Percentiles rank a stretch among this genome's conserved stretches.
These are phyloP conservation scores for Zaprionus tsacasi DNA, from an alignment of 1,140 invertebrate species.

Conservation along the genomic window DNA sequence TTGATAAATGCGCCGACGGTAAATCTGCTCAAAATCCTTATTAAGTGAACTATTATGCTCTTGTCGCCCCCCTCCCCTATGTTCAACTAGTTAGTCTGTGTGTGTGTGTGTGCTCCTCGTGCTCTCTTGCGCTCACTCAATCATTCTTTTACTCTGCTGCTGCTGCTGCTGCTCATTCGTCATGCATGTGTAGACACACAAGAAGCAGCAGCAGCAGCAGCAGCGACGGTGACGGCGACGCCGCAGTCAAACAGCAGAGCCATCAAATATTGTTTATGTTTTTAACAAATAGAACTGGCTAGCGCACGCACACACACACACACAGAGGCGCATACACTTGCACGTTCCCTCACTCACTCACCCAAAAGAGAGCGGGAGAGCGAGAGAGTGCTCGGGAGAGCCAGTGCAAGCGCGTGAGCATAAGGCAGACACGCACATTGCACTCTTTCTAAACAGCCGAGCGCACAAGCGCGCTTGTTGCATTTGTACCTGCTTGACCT, in stretches of 20 bases:
- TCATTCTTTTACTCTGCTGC: conserved; percentile 8
- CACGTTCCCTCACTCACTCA: conserved; percentile 9
- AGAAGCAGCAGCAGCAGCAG: conserved; percentile 54
- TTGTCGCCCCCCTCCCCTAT: conserved; percentile 16
- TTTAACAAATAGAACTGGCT: conserved; percentile 59
- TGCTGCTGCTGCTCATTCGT: conserved; percentile 55
- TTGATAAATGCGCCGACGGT: conserved; percentile 56
- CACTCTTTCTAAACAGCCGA: conserved; percentile 77
- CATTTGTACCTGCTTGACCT: conserved; percentile 82
- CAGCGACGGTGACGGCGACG: conserved; percentile 25
- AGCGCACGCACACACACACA: conserved; percentile 10
- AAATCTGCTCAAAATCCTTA: conserved; percentile 78
- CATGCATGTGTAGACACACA: conserved; percentile 78
- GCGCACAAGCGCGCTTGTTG: conserved; percentile 67
- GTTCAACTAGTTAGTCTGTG: neutral
- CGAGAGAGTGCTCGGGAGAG: neutral
- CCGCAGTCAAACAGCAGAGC: conserved; percentile 43
- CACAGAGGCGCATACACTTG: neutral
- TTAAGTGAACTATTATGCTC: conserved; percentile 77
- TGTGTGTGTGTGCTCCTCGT: neutral
- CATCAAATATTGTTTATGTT: conserved; percentile 82
- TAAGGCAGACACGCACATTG: conserved; percentile 54
- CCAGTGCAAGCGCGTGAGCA: conserved; percentile 9
- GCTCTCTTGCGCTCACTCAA: conserved; percentile 16
- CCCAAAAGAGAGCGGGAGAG: conserved; percentile 15